Conservation (phyloP, 1,140 invertebrate species). For the Nephotettix cincticeps region DNA sequence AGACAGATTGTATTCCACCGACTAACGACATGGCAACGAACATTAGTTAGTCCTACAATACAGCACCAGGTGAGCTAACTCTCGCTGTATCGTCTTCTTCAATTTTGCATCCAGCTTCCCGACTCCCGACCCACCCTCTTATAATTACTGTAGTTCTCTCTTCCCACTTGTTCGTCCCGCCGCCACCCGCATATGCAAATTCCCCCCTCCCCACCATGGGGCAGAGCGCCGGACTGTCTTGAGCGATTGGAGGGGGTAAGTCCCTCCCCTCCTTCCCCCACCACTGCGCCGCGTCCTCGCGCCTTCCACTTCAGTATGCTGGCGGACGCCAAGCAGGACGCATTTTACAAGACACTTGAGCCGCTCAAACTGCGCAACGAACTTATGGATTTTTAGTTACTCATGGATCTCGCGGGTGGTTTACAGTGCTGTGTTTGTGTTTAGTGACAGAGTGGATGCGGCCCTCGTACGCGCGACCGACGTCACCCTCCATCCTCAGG, state of each 20-base stretch:
- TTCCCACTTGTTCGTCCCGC: conserved; percentile 7
- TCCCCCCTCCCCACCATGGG: not conserved
- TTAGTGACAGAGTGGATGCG: conserved; percentile 1
- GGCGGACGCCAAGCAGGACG: not conserved
- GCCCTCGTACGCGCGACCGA: not conserved
- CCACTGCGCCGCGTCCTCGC: not conserved
- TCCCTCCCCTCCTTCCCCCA: conserved; percentile 1
- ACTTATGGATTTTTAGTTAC: conserved; percentile 20
- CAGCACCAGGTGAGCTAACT: conserved; percentile 1
- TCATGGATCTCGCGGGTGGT: not conserved
- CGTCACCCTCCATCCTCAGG: not conserved
- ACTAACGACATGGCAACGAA: no score
- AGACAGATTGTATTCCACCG: no score
- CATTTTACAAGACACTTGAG: not conserved
- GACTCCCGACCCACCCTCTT: not conserved
- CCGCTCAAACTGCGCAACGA: not conserved
- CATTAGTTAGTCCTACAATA: no score
- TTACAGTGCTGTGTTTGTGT: not conserved
- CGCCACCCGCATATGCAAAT: conserved; percentile 21
- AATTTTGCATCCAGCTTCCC: conserved; percentile 13
- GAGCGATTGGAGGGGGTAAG: not conserved
- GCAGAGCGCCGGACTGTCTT: not conserved
- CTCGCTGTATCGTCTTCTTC: not conserved
- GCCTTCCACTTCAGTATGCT: conserved; percentile 1
- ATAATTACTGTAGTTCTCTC: conserved; percentile 16